phyloP scores from a whole-genome alignment of 2,888 invertebrate species.

The Tenodera sinensis region DNA sequence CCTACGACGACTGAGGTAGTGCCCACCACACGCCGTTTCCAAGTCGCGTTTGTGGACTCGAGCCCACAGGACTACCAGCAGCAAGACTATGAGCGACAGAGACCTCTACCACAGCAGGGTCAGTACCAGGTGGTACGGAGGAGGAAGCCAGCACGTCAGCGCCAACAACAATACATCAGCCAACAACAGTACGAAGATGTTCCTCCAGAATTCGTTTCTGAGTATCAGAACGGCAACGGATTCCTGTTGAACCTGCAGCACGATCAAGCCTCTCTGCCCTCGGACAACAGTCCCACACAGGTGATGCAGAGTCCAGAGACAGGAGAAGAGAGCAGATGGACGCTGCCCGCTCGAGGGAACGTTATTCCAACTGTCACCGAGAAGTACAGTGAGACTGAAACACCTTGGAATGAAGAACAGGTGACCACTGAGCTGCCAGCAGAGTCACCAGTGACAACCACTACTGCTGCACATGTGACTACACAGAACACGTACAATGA shows the following conservation, averaged over 20 bases:
- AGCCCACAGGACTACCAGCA: not conserved
- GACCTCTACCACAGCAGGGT: not conserved
- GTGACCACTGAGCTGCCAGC: constrained; percentile 16
- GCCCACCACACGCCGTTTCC: not conserved
- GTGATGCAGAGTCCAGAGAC: constrained; percentile 35
- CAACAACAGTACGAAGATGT: not conserved
- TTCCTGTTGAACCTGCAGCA: too few relatives aligned
- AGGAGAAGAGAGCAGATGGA: constrained; percentile 57
- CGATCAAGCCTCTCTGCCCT: not conserved
- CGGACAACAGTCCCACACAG: not conserved
- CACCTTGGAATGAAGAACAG: constrained; percentile 4
- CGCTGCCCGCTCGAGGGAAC: not conserved
- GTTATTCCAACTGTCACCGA: not conserved
- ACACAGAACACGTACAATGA: not conserved
- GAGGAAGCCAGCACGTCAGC: not conserved
- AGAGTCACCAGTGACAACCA: not conserved
- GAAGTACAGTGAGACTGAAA: constrained; percentile 15
- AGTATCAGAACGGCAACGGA: not conserved
- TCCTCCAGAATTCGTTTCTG: not conserved
- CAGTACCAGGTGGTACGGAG: not conserved
- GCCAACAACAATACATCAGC: not conserved
- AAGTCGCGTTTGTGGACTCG: not conserved
- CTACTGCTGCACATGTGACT: not conserved
- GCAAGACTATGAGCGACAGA: not conserved
- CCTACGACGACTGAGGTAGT: not conserved